A percentile compares a stretch with the other conserved stretches of the same genome.
Conservation (phyloP, 2,113 vertebrate species). For the Xenopus laevis region DNA sequence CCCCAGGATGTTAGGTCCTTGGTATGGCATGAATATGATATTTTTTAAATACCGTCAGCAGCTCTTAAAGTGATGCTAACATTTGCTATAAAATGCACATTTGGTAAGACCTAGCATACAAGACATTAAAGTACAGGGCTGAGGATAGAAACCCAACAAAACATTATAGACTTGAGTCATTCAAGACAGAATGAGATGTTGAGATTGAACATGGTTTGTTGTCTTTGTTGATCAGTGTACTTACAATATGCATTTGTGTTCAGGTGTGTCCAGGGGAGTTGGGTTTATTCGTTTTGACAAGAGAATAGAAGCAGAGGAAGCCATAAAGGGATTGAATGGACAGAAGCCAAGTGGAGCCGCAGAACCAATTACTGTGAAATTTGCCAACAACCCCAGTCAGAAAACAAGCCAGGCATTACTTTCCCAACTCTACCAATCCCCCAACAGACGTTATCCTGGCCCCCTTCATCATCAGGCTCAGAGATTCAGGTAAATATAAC, state of each 20-base stretch:
- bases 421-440: conserved; percentile 98
- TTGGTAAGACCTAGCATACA: no score
- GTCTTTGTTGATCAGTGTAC: no score
- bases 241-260: conserved; percentile 30
- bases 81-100: no score
- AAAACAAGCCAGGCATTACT: conserved; percentile 99
- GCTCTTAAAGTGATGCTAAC: no score
- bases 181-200: no score
- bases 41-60: no score
- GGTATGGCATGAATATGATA: no score
- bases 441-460: conserved; percentile 95
- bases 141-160: no score
- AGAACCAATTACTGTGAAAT: conserved; percentile 98
- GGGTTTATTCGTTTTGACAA: conserved; percentile 99
- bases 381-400: conserved; percentile 99
- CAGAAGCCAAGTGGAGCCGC: conserved; percentile 98
- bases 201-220: no score
- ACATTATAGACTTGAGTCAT: no score
- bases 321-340: conserved; percentile 98
- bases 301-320: conserved; percentile 98
- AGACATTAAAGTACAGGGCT: no score
- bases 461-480: conserved; percentile 98
- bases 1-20: no score
- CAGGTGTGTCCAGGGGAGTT: conserved; percentile 97
- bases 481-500: conserved; percentile 92